Base-by-base conservation (phyloP, 2,113 vertebrate species). In the Anseranas semipalmata region DNA sequence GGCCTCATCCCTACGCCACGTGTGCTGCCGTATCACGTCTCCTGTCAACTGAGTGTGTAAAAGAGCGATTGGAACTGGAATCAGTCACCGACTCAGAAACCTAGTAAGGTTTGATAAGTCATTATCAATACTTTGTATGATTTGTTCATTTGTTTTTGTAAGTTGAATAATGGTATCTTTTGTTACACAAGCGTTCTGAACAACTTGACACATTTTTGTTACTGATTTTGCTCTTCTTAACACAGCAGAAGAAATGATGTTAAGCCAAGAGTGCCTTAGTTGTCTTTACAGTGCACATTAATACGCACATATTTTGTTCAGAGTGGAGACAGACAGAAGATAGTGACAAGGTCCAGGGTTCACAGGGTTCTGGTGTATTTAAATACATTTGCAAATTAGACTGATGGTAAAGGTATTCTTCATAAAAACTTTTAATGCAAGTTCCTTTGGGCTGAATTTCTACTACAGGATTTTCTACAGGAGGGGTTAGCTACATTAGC, bases 1-100 rank as follows among this genome's bases (percentile, higher is more conserved):
- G 46, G 33, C 28, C 52, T 82, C 46, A 28, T 59, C 28, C 50
- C 66, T 58, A 20, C 0, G 4, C 41, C 0, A 0, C 27, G 22
- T 27, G 45, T 35, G 46, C 45, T 78, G 41, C 35, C 6, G 20
- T 63, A 48, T 43, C 55, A 19, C 0, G 0, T n/a, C 82, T 87
- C 21, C 39, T 16, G 32, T 55, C 78, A 78, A 7, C 11, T 67
- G 33, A 0, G 0, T 12, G 2, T 28, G 32, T 52, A 52, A 24
- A 53, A 41, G 89, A 66, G 60, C 56, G 15, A 3, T 28, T 39
- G 58, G 32, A 87, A 39, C 2, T 1, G 1, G 16, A 85, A 50
- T 53, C n/a, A 52, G 30, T 32, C 45, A 32, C 66, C 41, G 60
- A 35, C 21, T 63, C 30, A 45, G 52, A 82, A 79, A 68, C 21